Percentiles rank a stretch among this genome's conserved stretches.
phyloP scores from a whole-genome alignment of 2,888 invertebrate genomes.

The Agrochola circellaris region DNA sequence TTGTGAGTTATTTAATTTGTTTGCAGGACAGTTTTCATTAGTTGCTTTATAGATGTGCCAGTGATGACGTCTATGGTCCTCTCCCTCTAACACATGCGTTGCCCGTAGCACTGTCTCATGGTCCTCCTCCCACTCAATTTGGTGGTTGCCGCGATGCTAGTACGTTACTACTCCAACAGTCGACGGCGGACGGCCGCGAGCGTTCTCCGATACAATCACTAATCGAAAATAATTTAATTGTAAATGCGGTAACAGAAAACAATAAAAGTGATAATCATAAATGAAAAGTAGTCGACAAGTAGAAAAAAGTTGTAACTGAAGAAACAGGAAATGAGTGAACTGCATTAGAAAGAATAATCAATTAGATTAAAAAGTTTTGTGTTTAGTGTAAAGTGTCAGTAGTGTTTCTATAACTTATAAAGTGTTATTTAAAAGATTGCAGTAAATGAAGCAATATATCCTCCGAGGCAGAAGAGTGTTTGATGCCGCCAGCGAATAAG shows the following conservation, averaged over 20 bases:
- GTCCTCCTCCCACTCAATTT: conserved; percentile 84
- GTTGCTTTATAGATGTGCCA: conserved; percentile 83
- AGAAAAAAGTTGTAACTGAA: conserved; percentile 47
- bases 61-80: conserved; percentile 77
- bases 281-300: conserved; percentile 63
- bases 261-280: conserved; percentile 71
- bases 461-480: conserved; percentile 80
- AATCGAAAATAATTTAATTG: conserved; percentile 73
- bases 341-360: conserved; percentile 54
- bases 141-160: conserved; percentile 79
- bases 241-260: conserved; percentile 71
- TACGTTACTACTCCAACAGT: conserved; percentile 85
- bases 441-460: conserved; percentile 79
- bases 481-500: conserved; percentile 86
- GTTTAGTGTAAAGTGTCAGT: conserved; percentile 83
- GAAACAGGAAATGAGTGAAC: conserved; percentile 52
- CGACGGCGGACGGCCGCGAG: conserved; percentile 85
- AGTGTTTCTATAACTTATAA: conserved; percentile 78
- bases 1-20: conserved; percentile 75
- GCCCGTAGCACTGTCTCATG: conserved; percentile 79
- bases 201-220: conserved; percentile 72
- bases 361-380: conserved; percentile 77
- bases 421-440: conserved; percentile 75
- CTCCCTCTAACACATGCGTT: conserved; percentile 74
- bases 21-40: conserved; percentile 80